These are phyloP conservation scores for Mylabris sibirica DNA, from an alignment of 2,888 invertebrate genomes.

Conservation along the genomic window DNA sequence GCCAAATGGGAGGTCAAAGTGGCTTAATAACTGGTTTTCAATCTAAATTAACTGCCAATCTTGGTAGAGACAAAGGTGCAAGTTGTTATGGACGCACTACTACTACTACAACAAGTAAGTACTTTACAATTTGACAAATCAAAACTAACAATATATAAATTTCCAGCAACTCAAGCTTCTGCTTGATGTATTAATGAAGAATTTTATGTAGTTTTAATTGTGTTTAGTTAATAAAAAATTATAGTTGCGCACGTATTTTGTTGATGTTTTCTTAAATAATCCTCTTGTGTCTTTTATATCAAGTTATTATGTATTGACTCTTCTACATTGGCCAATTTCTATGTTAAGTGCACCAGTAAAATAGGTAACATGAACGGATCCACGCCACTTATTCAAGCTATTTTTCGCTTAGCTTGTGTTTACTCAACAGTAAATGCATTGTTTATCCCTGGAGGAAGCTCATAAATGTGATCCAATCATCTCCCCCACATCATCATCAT, in stretches of 20 bases:
- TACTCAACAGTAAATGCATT: conserved; percentile 57
- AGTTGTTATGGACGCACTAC: background rate
- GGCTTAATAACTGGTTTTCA: background rate
- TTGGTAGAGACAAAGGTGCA: background rate
- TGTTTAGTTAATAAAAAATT: background rate
- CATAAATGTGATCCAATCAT: conserved; percentile 66
- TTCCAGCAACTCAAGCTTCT: background rate
- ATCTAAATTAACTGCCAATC: background rate
- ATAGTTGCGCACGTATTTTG: background rate
- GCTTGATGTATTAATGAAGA: background rate
- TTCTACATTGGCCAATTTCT: conserved; percentile 38
- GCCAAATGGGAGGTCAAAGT: background rate
- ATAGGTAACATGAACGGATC: background rate
- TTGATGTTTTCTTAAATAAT: background rate
- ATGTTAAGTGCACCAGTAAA: conserved; percentile 47
- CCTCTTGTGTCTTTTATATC: background rate
- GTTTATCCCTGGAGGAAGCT: conserved; percentile 61
- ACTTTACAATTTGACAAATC: background rate
- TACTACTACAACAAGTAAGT: background rate
- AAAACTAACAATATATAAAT: background rate
- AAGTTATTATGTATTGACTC: background rate
- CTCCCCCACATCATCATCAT: conserved; percentile 45
- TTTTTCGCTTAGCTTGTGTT: conserved; percentile 48
- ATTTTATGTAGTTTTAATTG: too few species aligned
- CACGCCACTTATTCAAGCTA: conserved; percentile 32